Evolutionary conservation across 2,888 invertebrate genomes (phyloP).

Genomic region (Oligia strigilis): DNA sequence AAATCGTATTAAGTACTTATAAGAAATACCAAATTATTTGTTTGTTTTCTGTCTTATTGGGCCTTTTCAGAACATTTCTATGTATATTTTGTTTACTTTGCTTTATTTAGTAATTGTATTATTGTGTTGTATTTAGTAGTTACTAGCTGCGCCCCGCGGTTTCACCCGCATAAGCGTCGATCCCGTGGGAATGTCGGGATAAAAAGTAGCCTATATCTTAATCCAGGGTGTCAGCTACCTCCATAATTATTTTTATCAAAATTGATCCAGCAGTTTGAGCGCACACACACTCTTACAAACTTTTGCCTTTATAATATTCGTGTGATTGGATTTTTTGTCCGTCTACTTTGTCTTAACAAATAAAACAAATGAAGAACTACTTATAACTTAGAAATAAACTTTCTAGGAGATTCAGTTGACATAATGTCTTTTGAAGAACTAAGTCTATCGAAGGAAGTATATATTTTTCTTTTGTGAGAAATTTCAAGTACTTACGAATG

Average conservation of each 20-base stretch:
- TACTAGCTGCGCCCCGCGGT: no score
- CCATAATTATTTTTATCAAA: no score
- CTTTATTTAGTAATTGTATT: no score
- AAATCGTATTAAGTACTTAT: conserved; percentile 17
- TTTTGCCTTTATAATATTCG: no score
- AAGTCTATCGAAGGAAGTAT: conserved; percentile 14
- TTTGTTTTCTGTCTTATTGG: conserved; percentile 9
- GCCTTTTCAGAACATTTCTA: not conserved
- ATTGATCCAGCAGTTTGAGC: no score
- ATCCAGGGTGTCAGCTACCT: no score
- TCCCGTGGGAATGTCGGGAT: no score
- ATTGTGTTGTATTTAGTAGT: not conserved
- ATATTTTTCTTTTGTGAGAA: conserved; percentile 21
- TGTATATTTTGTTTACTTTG: not conserved
- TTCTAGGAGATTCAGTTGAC: not conserved
- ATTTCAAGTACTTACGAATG: conserved; percentile 12
- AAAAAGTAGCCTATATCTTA: no score
- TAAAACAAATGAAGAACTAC: not conserved
- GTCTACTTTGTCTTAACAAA: not conserved
- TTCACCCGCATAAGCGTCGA: no score
- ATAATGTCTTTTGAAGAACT: not conserved
- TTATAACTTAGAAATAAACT: not conserved
- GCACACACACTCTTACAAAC: no score
- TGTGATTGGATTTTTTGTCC: not conserved
- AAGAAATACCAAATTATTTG: conserved; percentile 20